Percentiles rank a stretch among this genome's conserved stretches.
phyloP scores from a whole-genome alignment of 1,140 invertebrate species.

The Pinna nobilis region DNA sequence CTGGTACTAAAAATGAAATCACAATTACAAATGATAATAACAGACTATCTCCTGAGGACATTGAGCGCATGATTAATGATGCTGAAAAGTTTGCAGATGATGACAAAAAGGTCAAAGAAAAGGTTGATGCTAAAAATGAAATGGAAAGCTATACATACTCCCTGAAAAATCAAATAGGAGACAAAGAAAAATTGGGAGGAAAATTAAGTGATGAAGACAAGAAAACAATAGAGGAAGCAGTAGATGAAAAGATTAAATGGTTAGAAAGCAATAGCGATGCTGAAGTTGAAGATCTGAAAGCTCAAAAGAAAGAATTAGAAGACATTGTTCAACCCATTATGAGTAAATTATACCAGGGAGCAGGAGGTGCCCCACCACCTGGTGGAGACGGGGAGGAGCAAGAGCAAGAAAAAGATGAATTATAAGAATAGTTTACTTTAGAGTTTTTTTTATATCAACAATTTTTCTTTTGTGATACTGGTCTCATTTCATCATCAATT shows the following conservation, averaged over 20 bases:
- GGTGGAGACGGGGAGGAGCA: conserved; percentile 33
- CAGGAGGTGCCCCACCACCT: conserved; percentile 51
- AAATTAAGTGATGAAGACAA: conserved; percentile 95
- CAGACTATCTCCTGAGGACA: conserved; percentile 96
- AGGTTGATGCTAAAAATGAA: conserved; percentile 91
- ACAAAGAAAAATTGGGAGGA: conserved; percentile 98
- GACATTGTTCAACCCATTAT: conserved; percentile 98
- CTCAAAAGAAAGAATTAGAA: conserved; percentile 98
- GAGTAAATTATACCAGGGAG: conserved; percentile 93
- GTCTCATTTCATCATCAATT: no score
- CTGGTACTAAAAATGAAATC: conserved; percentile 98
- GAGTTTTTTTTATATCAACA: not conserved
- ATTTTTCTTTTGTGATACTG: no score
- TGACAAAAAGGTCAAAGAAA: conserved; percentile 83
- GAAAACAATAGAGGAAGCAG: conserved; percentile 93
- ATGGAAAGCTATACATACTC: conserved; percentile 98
- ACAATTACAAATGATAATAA: conserved; percentile 99
- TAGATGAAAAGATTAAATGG: conserved; percentile 99
- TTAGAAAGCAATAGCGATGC: conserved; percentile 96
- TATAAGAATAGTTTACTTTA: conserved; percentile 48
- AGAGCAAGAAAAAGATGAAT: conserved; percentile 58
- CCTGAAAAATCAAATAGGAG: conserved; percentile 96
- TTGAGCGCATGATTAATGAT: conserved; percentile 94
- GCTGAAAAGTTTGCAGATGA: conserved; percentile 67
- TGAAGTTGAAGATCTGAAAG: conserved; percentile 94